phyloP scores from a whole-genome alignment of 2,113 vertebrate species.

The Pipa parva region DNA sequence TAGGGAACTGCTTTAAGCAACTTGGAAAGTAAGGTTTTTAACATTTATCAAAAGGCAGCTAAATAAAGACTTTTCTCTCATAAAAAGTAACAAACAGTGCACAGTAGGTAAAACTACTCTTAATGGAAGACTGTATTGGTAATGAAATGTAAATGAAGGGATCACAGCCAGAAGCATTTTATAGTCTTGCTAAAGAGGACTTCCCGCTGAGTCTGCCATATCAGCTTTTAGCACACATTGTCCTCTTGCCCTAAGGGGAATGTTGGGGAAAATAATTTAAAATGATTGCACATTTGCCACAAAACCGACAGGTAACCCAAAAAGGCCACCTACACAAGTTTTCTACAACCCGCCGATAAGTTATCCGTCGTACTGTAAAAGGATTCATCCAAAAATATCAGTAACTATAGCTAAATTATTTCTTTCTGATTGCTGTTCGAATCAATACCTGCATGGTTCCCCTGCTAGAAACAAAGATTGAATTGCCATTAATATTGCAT shows the following conservation, averaged over 20 bases:
- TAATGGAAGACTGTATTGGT: conserved; percentile 39
- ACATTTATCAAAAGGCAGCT: conserved; percentile 22
- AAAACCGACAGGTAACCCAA: conserved; percentile 32
- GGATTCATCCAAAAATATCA: conserved; percentile 6
- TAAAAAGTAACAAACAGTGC: conserved; percentile 26
- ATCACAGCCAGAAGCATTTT: conserved; percentile 38
- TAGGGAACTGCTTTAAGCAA: conserved; percentile 10
- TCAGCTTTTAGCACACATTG: conserved; percentile 37
- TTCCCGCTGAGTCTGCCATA: conserved; percentile 34
- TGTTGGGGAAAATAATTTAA: conserved; percentile 35
- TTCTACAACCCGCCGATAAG: conserved; percentile 17
- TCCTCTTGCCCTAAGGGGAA: conserved; percentile 24
- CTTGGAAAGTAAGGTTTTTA: conserved; percentile 11
- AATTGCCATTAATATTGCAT: too few species aligned
- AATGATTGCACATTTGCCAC: conserved; percentile 31
- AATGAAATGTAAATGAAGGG: conserved; percentile 40
- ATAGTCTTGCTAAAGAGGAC: conserved; percentile 34
- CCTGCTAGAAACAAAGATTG: too few species aligned
- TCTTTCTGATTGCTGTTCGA: background rate
- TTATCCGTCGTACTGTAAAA: background rate
- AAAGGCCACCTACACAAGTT: conserved; percentile 6
- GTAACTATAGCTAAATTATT: background rate
- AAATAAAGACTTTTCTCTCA: conserved; percentile 32
- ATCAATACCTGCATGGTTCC: too few species aligned
- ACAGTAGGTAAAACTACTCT: conserved; percentile 36